A percentile compares a stretch with the other conserved stretches of the same genome.
phyloP scores from a whole-genome alignment of 2,888 invertebrate species.

The Kryphioiulus occultus region DNA sequence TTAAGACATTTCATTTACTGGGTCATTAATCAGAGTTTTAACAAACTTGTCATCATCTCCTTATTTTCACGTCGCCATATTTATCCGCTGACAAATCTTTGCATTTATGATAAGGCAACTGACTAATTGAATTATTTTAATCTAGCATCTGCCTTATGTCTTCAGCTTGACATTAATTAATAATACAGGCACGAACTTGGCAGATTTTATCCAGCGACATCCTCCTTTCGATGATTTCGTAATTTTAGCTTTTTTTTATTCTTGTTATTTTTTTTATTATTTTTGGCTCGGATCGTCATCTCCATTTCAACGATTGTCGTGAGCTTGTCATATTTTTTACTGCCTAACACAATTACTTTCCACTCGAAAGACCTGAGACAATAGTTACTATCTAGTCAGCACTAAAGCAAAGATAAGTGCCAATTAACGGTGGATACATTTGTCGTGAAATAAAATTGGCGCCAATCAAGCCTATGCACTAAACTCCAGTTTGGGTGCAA shows the following conservation, averaged over 20 bases:
- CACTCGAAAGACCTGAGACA: not conserved
- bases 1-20: not conserved
- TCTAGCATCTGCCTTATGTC: not conserved
- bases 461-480: not conserved
- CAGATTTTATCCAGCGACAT: not conserved
- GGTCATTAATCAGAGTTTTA: slow-evolving; percentile 1
- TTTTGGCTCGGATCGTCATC: not conserved
- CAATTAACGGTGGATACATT: slow-evolving; percentile 25
- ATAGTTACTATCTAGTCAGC: not conserved
- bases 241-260: not conserved
- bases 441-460: slow-evolving; percentile 30
- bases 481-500: not conserved
- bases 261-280: not conserved
- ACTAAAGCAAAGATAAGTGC: not conserved
- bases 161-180: not conserved
- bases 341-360: not conserved
- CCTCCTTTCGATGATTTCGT: not conserved
- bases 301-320: not conserved
- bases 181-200: not conserved
- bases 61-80: not conserved
- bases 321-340: slow-evolving; percentile 29
- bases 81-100: slow-evolving; percentile 15
- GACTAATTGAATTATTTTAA: slow-evolving; percentile 39
- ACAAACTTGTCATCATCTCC: not conserved
- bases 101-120: not conserved